These are phyloP conservation scores for Podarcis cretensis DNA, from an alignment of 2,113 vertebrate species.

Conservation along the genomic window DNA sequence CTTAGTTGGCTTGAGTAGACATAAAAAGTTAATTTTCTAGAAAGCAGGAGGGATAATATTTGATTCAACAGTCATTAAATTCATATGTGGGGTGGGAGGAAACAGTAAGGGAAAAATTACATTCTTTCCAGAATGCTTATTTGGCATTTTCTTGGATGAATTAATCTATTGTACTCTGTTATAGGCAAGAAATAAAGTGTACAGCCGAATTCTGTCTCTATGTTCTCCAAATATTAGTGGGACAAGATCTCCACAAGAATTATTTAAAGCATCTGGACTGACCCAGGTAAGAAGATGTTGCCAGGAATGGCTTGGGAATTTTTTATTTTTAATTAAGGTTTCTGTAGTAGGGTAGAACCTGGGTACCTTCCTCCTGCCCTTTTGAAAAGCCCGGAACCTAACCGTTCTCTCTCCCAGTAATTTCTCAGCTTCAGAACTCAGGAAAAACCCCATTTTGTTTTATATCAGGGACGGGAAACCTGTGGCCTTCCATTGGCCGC, in stretches of 20 bases:
- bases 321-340: background rate
- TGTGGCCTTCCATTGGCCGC: too few species aligned
- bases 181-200: slow-evolving; percentile 94
- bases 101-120: background rate
- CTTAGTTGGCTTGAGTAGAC: background rate
- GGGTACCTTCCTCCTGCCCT: background rate
- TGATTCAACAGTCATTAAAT: background rate
- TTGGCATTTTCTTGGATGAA: background rate
- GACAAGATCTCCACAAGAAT: slow-evolving; percentile 92
- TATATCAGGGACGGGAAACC: too few species aligned
- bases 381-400: background rate
- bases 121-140: background rate
- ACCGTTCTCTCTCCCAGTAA: background rate
- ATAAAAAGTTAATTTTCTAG: background rate
- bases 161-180: background rate
- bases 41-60: background rate
- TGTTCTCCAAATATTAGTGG: slow-evolving; percentile 88
- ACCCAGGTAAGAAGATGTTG: slow-evolving; percentile 84
- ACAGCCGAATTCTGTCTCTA: slow-evolving; percentile 89
- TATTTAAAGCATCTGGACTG: slow-evolving; percentile 92
- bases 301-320: background rate
- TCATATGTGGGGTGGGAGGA: background rate
- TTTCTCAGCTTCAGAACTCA: background rate
- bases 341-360: background rate
- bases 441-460: background rate